A percentile compares a stretch with the other conserved stretches of the same genome.
Evolutionary conservation across 2,797 vertebrate species (phyloP).

Genomic region (Peromyscus aztecus): DNA sequence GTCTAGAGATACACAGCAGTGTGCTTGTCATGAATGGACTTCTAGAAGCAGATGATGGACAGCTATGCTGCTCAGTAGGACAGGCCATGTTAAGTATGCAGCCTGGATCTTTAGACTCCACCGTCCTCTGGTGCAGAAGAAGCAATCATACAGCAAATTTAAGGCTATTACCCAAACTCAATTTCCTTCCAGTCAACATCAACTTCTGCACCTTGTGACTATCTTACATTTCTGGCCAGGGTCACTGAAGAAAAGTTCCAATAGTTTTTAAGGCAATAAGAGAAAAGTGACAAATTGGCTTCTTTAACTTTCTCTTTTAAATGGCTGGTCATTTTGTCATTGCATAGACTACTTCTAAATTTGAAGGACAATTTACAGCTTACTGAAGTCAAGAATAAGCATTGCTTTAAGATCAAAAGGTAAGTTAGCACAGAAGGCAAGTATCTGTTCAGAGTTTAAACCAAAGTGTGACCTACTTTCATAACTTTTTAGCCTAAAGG

Average conservation of each 20-base stretch:
- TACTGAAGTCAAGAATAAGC: slow-evolving; percentile 69
- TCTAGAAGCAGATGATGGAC: slow-evolving; percentile 41
- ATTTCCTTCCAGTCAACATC: slow-evolving; percentile 18
- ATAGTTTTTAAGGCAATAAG: slow-evolving; percentile 48
- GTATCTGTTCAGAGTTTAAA: slow-evolving; percentile 76
- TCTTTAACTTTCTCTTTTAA: slow-evolving; percentile 69
- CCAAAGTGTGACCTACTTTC: slow-evolving; percentile 77
- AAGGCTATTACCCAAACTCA: slow-evolving; percentile 25
- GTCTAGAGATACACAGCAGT: slow-evolving; percentile 61
- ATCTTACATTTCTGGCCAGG: slow-evolving; percentile 17
- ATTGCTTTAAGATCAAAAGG: slow-evolving; percentile 80
- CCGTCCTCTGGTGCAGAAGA: slow-evolving; percentile 18
- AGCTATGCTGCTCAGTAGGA: slow-evolving; percentile 17
- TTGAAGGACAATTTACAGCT: slow-evolving; percentile 70
- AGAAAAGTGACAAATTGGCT: slow-evolving; percentile 44
- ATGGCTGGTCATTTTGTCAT: slow-evolving; percentile 59
- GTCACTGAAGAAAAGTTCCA: slow-evolving; percentile 53
- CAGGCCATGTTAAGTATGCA: background rate
- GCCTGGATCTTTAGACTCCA: background rate
- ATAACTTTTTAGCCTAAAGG: slow-evolving; percentile 78
- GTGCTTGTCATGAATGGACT: slow-evolving; percentile 52
- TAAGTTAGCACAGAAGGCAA: slow-evolving; percentile 74
- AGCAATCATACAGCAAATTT: background rate
- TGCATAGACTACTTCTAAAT: slow-evolving; percentile 65
- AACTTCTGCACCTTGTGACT: slow-evolving; percentile 19